A percentile compares a stretch with the other conserved stretches of the same genome.
Conservation (phyloP, 2,888 invertebrate genomes). For the Cantharis rustica region DNA sequence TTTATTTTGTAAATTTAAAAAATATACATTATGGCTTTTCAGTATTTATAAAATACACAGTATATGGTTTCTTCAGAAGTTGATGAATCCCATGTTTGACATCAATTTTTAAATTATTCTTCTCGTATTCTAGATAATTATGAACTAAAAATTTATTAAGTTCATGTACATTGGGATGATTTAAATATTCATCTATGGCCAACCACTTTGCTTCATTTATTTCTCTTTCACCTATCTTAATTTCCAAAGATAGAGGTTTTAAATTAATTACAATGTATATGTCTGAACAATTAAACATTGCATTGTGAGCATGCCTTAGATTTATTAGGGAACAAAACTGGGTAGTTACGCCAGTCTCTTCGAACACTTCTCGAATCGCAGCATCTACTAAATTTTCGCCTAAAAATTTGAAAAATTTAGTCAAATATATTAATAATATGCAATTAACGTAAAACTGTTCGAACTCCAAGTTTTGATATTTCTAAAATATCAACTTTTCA, state of each 20-base stretch:
- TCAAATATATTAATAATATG: not conserved
- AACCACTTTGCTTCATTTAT: slow-evolving; percentile 83
- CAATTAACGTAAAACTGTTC: not conserved
- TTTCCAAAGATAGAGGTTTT: slow-evolving; percentile 65
- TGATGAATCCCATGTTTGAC: slow-evolving; percentile 60
- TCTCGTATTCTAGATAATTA: slow-evolving; percentile 69
- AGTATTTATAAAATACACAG: slow-evolving; percentile 45
- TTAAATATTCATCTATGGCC: slow-evolving; percentile 73
- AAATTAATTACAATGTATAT: slow-evolving; percentile 81
- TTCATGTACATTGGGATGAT: slow-evolving; percentile 73
- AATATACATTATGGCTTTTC: not conserved
- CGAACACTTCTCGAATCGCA: slow-evolving; percentile 82
- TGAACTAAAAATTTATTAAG: slow-evolving; percentile 71
- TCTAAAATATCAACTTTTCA: too few relatives aligned
- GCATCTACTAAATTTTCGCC: slow-evolving; percentile 84
- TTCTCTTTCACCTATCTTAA: slow-evolving; percentile 75
- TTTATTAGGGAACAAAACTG: slow-evolving; percentile 77
- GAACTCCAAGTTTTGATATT: not conserved
- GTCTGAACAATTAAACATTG: slow-evolving; percentile 83
- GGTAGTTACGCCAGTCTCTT: slow-evolving; percentile 85
- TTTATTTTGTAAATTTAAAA: not conserved
- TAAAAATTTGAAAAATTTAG: slow-evolving; percentile 48
- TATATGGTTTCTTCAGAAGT: slow-evolving; percentile 57
- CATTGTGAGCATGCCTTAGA: slow-evolving; percentile 77
- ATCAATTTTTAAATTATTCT: slow-evolving; percentile 65